These are phyloP conservation scores for Hydrozoanthus gracilis DNA, from an alignment of 92 coral and sea anemone genomes.

Conservation along the genomic window DNA sequence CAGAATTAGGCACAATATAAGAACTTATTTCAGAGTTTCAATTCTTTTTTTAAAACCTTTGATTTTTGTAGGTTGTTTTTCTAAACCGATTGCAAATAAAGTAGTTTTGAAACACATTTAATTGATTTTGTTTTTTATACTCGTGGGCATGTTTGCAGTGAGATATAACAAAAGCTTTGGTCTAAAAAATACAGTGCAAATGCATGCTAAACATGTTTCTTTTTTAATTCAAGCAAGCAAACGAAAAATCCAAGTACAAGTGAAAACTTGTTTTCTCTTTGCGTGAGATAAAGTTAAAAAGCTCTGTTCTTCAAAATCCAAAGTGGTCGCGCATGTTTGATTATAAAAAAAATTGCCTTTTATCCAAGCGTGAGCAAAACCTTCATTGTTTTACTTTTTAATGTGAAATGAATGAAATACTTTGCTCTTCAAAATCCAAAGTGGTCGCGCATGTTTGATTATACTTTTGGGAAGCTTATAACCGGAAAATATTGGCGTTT, in stretches of 20 bases:
- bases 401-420: background rate
- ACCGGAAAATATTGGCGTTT: conserved; percentile 27
- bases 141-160: conserved; percentile 3
- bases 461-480: conserved; percentile 15
- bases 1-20: conserved; percentile 19
- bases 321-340: conserved; percentile 20
- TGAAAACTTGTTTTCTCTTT: background rate
- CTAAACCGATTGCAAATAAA: conserved; percentile 3
- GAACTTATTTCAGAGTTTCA: conserved; percentile 23
- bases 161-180: conserved; percentile 3
- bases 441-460: background rate
- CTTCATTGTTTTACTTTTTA: conserved; percentile 19
- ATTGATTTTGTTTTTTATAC: conserved; percentile 1
- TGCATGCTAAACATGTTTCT: conserved; percentile 1
- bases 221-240: conserved; percentile 2
- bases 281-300: background rate
- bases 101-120: background rate
- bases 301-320: background rate
- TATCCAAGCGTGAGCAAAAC: background rate
- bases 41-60: conserved; percentile 16
- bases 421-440: background rate
- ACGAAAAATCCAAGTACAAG: background rate
- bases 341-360: conserved; percentile 17
- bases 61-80: conserved; percentile 11
- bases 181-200: conserved; percentile 2